Conservation (phyloP, 2,113 vertebrate genomes). For the Salvator merianae region DNA sequence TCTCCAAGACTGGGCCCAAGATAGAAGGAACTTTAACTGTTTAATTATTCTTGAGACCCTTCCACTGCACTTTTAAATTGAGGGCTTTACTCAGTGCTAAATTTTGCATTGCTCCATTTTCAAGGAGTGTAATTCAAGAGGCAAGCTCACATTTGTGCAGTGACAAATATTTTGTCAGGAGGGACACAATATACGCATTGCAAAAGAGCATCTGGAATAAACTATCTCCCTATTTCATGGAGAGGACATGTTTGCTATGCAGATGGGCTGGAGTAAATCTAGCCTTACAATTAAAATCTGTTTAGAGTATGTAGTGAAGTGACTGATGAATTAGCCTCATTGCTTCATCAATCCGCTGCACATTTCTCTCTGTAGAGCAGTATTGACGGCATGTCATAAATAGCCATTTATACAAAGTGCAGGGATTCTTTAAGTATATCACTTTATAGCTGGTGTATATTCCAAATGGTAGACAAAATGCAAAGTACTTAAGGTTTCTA, state of each 20-base stretch:
- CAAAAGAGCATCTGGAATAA: constrained; percentile 66
- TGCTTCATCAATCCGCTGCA: constrained; percentile 55
- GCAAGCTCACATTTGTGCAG: constrained; percentile 62
- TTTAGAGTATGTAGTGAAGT: constrained; percentile 63
- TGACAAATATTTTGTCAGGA: constrained; percentile 70
- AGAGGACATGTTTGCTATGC: constrained; percentile 55
- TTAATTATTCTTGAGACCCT: constrained; percentile 45
- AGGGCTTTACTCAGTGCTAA: constrained; percentile 67
- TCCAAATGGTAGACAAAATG: constrained; percentile 59
- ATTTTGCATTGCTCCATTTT: constrained; percentile 61
- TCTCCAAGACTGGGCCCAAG: neutral
- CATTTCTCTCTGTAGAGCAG: constrained; percentile 49
- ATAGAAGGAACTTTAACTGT: constrained; percentile 53
- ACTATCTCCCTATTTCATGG: constrained; percentile 57
- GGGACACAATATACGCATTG: constrained; percentile 60
- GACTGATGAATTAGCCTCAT: constrained; percentile 63
- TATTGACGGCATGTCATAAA: constrained; percentile 68
- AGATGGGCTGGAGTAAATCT: constrained; percentile 70
- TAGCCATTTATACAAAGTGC: constrained; percentile 69
- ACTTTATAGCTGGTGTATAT: constrained; percentile 64
- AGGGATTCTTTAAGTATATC: constrained; percentile 66
- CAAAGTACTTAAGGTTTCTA: constrained; percentile 54
- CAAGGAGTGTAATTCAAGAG: constrained; percentile 52
- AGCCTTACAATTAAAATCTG: constrained; percentile 74
- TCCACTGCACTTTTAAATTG: constrained; percentile 62